Base-by-base conservation (phyloP, 2,888 invertebrate genomes). In the Papilio protenor region DNA sequence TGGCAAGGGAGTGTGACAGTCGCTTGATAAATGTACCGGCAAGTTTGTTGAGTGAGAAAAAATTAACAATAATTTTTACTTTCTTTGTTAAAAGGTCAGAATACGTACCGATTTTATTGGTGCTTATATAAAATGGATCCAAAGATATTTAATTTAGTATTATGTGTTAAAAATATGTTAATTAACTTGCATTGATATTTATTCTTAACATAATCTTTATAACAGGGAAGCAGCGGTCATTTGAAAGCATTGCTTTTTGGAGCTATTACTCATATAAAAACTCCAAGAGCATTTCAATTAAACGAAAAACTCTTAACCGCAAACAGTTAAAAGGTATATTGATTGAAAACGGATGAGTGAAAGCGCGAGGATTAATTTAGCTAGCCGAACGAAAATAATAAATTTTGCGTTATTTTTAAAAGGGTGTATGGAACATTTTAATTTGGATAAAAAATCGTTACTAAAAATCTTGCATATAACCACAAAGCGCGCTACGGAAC, bases 1-100 rank as follows among this genome's bases (percentile, higher is more conserved):
- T 52, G 75, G 78, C 71, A 64, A 75, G 71, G 70, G 71, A 78
- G 64, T 72, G 78, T 71, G 78, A 78, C 78, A 78, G 61, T 71
- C 45, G 75, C 78, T 55, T 75, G 64, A 78, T 70, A 57, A 78
- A 78, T 78, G 64, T 61, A 40, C 45, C 21, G 18, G 45, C 45
- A 78, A 72, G 23, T 75, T 49, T 74, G 23, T 52, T 71, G 16
- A 21, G 40, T 47, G 47, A 33, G 21, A 52, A 71, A 49, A 61
- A 61, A 59, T 61, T 27, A 33, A 64, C 27, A 14, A 27, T 1
- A 52, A 5, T 4, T 33, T 33, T 33, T 18, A 33, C 8, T 11
- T 57, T 5, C 16, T 64, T 59, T 27, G 59, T 59, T 3, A 21
- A 12, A 59, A 14, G 12, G 14, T 23, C 21, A 3, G 23, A 23